Evolutionary conservation across 2,797 vertebrate species (phyloP), one percentile per base, ranked within the genome.

Genomic region (Chiroxiphia lanceolata): DNA sequence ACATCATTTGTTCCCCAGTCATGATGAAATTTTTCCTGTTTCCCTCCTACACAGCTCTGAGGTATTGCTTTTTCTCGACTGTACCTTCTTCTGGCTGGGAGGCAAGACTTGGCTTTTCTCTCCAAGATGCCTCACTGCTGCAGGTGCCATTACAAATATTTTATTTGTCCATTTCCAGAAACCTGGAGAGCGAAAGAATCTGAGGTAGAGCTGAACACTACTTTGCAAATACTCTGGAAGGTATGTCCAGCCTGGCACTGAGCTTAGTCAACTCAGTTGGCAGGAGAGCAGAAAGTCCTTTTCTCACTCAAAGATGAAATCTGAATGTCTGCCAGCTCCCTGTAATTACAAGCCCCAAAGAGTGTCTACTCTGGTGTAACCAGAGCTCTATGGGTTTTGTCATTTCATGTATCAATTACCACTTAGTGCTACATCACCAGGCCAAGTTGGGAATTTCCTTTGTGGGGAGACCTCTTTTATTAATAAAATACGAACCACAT

Each of bases 111-210:
- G 45, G 45, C 71, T 83, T 92, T 89, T 93, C 53, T 80, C 42
- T 84, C 53, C 0, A 1, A 72, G 88, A 21, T 74, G 42, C n/a
- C 56, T 90, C 44, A 27, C 48, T 64, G 45, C 68, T 74, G 60
- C 93, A 95, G 78, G 91, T 96, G 88, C 86, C 96, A 91, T 86
- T 60, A 64, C 12, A 95, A 97, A 96, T 89, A 96, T 92, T 94
- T 89, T 77, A 77, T 87, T 89, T 87, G 36, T 40, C 77, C 45
- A 40, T 87, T 88, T 95, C 71, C 83, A 94, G 81, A 89, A 93
- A 89, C 48, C 27, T 10, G 2, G 40, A 83, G 54, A 64, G 51
- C 7, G 6, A 74, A 86, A 77, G 56, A 84, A 54, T 74, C 75
- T 71, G 83, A 89, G 53, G 42, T 87, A 92, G 67, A 83, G 23